Evolutionary conservation across 2,113 vertebrate genomes (phyloP), one percentile per base, ranked within the genome.

Genomic region (Centropus unirufus): DNA sequence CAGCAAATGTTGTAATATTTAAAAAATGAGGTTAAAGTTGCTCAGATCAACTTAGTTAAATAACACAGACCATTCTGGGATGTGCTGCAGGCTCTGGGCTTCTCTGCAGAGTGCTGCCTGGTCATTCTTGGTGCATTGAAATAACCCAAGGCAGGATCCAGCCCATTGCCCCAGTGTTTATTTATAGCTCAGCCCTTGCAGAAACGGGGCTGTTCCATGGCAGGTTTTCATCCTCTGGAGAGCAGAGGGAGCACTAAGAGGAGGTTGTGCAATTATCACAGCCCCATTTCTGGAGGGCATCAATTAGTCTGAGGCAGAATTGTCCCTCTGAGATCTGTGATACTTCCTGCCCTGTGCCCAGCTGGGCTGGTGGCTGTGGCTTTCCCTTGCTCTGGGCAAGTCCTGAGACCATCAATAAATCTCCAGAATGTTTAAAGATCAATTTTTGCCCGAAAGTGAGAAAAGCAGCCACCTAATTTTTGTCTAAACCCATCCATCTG

Each of bases 41-140:
- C 23, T 77, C 44, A 54, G 39, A 64, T 87, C 57, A 27, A 24
- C 34, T 70, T 4, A 14, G 47, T 83, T 30, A 19, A 55, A 22
- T 26, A 34, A 59, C 90, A 61, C 12, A 22, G 34, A 58, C 59
- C 34, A 36, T 63, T 32, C 26, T 21, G 78, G 47, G 42, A 19
- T 1, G 5, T 15, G 34, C 62, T 61, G 62, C 74, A 22, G 18
- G 51, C 40, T 29, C 70, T n/a, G 85, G n/a, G 86, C 39, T 69
- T 52, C 40, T 55, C 66, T 2, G 17, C 10, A 4, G 2, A 18
- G 58, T 7, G 0, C 47, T 32, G 74, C 10, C 40, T 12, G 4
- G 61, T 44, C 52, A 0, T 13, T 59, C 47, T 44, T 1, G 1
- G 27, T 11, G 40, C 12, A 1, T 0, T 6, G 54, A 12, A 22